Conservation (phyloP, 2,797 vertebrate genomes). For the Acanthopagrus latus region DNA sequence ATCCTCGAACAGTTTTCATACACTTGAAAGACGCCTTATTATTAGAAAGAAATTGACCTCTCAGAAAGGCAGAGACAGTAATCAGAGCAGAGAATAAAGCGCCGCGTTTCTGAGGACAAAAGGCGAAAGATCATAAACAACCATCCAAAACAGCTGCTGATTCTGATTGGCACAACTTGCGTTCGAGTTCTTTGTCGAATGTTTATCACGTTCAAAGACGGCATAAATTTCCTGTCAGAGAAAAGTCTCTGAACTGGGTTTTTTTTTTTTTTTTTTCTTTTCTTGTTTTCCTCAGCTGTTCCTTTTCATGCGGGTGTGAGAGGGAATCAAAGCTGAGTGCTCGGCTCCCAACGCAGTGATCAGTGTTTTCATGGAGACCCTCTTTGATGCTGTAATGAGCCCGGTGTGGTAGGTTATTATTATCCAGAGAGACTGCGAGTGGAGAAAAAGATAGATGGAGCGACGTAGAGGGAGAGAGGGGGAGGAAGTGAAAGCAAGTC, state of each 20-base stretch:
- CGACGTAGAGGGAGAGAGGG: slow-evolving; percentile 34
- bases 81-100: slow-evolving; percentile 17
- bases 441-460: slow-evolving; percentile 50
- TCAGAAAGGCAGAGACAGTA: neutral
- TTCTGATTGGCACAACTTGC: slow-evolving; percentile 9
- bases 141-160: neutral
- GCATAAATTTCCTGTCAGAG: slow-evolving; percentile 25
- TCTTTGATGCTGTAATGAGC: slow-evolving; percentile 77
- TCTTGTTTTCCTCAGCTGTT: slow-evolving; percentile 56
- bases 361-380: slow-evolving; percentile 66
- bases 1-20: neutral
- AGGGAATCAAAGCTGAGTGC: slow-evolving; percentile 68
- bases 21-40: slow-evolving; percentile 4
- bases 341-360: slow-evolving; percentile 58
- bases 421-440: slow-evolving; percentile 57
- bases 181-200: slow-evolving; percentile 6
- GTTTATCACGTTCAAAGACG: slow-evolving; percentile 46
- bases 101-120: neutral
- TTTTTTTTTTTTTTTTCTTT: neutral
- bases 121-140: slow-evolving; percentile 13
- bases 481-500: slow-evolving; percentile 46
- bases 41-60: neutral
- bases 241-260: slow-evolving; percentile 40
- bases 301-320: slow-evolving; percentile 58
- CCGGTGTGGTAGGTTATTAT: slow-evolving; percentile 72